Percentiles rank a stretch among this genome's conserved stretches.
These are phyloP conservation scores for Centruroides sculpturatus DNA, from an alignment of 1,140 invertebrate species.

Conservation along the genomic window DNA sequence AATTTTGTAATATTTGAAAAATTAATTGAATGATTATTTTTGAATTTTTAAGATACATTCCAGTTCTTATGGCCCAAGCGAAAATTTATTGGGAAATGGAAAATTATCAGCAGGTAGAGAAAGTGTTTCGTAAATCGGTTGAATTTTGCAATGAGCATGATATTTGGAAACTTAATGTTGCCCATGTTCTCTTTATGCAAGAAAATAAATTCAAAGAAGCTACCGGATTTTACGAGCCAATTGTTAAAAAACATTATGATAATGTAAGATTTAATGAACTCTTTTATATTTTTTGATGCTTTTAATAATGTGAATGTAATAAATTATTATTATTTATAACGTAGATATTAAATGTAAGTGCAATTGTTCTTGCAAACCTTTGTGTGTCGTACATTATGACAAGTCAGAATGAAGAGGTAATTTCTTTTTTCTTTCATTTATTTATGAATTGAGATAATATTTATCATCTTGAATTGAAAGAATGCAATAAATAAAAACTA, in stretches of 20 bases:
- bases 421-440: too few relatives aligned
- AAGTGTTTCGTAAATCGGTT: constrained; percentile 86
- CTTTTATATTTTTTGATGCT: too few relatives aligned
- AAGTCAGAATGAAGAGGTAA: constrained; percentile 84
- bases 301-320: neutral
- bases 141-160: constrained; percentile 98
- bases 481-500: too few relatives aligned
- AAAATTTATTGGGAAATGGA: constrained; percentile 98
- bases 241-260: constrained; percentile 92
- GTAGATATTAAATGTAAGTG: constrained; percentile 79
- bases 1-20: neutral
- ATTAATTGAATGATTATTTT: constrained; percentile 5
- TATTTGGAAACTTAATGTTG: constrained; percentile 93
- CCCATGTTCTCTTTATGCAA: constrained; percentile 98
- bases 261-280: constrained; percentile 43
- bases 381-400: constrained; percentile 99
- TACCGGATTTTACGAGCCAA: constrained; percentile 94
- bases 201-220: constrained; percentile 98
- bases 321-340: constrained; percentile 10
- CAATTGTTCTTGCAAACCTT: constrained; percentile 92
- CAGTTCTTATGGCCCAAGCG: constrained; percentile 95
- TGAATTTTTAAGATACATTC: constrained; percentile 46
- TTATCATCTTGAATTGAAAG: too few relatives aligned
- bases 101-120: constrained; percentile 88
- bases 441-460: too few relatives aligned